phyloP scores from a whole-genome alignment of 2,113 vertebrate genomes.

The Clarias batrachus region DNA sequence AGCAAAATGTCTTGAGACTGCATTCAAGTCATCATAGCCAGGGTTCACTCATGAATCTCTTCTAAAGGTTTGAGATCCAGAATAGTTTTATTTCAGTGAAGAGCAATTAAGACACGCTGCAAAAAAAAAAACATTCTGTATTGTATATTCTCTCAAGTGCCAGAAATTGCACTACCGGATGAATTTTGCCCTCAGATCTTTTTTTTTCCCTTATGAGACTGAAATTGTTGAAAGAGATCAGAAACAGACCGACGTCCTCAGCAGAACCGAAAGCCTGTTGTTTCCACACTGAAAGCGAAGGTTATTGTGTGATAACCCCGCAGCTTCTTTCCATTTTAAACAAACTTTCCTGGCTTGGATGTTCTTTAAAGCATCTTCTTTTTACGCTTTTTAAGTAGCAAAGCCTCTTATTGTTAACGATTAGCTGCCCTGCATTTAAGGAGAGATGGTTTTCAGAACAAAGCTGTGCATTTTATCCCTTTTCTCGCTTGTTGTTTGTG shows the following conservation, averaged over 20 bases:
- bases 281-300: constrained; percentile 3
- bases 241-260: not conserved
- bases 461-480: constrained; percentile 64
- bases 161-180: constrained; percentile 5
- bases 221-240: constrained; percentile 13
- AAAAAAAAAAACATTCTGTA: not conserved
- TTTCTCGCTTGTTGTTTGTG: constrained; percentile 66
- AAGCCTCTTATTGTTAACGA: constrained; percentile 67
- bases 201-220: not conserved
- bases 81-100: not conserved
- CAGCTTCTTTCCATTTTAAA: constrained; percentile 49
- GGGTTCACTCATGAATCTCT: not conserved
- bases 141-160: not conserved
- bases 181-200: constrained; percentile 19
- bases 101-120: not conserved
- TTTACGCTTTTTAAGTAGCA: constrained; percentile 65
- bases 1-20: not conserved
- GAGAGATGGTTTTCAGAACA: constrained; percentile 62
- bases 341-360: constrained; percentile 58
- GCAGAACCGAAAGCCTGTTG: not conserved
- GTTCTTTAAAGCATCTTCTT: constrained; percentile 69
- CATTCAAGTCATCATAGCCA: not conserved
- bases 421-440: constrained; percentile 66
- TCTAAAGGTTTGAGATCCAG: not conserved
- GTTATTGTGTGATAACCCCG: constrained; percentile 30